These are phyloP conservation scores for Dermochelys coriacea DNA, from an alignment of 2,797 vertebrate species.

Conservation along the genomic window DNA sequence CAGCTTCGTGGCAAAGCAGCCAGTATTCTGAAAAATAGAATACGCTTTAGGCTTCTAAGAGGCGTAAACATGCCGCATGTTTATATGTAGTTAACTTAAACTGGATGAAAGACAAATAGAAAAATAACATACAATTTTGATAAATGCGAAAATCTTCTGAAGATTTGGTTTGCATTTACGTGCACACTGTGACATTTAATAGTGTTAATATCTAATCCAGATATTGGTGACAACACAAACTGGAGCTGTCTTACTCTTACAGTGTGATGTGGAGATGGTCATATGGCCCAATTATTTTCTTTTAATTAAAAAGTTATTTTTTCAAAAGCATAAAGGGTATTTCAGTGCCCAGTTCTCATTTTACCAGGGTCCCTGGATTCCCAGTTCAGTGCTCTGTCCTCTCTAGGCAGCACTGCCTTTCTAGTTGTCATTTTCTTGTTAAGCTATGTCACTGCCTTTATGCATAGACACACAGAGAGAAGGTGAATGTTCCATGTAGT, in stretches of 20 bases:
- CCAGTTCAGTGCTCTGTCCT: neutral
- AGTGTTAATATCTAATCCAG: neutral
- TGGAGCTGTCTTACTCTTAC: neutral
- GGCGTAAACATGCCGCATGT: too few species aligned
- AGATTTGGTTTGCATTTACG: neutral
- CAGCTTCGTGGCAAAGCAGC: neutral
- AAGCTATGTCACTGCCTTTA: neutral
- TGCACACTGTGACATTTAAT: neutral
- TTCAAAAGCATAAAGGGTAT: neutral
- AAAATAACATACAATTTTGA: neutral
- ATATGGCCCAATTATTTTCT: neutral
- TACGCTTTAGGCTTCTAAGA: neutral
- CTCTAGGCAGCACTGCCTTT: neutral
- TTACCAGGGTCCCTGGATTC: neutral
- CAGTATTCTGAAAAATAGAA: neutral
- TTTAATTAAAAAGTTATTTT: neutral
- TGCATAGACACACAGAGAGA: too few species aligned
- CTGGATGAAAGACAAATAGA: neutral
- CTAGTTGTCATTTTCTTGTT: neutral
- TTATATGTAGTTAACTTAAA: fast-evolving
- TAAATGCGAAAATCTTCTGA: neutral
- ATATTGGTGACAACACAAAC: neutral
- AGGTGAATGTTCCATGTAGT: too few species aligned
- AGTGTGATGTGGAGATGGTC: neutral
- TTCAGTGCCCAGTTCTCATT: neutral